These are phyloP conservation scores for Cheirogaleus medius DNA, from an alignment of 2,113 vertebrate species.

Conservation along the genomic window DNA sequence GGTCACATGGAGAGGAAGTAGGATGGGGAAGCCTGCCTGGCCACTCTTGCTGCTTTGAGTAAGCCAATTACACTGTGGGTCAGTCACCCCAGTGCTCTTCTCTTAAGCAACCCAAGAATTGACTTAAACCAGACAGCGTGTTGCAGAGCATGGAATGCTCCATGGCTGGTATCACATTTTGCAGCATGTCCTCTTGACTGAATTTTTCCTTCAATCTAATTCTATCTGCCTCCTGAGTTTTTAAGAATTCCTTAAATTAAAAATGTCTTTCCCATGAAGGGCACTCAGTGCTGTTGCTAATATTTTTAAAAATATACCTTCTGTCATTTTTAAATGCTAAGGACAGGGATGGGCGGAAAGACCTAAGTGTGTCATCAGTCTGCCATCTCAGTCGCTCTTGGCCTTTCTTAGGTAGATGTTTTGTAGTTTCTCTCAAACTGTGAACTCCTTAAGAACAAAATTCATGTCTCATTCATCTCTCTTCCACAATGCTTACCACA, in stretches of 20 bases:
- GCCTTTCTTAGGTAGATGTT: neutral
- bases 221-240: neutral
- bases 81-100: neutral
- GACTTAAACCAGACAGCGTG: no score
- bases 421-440: neutral
- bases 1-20: neutral
- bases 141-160: neutral
- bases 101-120: no score
- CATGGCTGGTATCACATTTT: neutral
- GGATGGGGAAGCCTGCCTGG: neutral
- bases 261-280: neutral
- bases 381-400: neutral
- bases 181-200: neutral
- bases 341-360: neutral
- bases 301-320: neutral
- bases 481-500: constrained; percentile 7
- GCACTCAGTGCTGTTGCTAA: neutral
- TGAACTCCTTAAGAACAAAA: constrained; percentile 30
- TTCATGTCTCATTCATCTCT: neutral
- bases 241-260: neutral
- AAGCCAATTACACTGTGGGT: neutral
- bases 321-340: neutral
- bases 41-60: neutral
- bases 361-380: neutral
- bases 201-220: neutral